These are phyloP conservation scores for Zhengitettix transpicula DNA, from an alignment of 2,888 invertebrate genomes.

Conservation along the genomic window DNA sequence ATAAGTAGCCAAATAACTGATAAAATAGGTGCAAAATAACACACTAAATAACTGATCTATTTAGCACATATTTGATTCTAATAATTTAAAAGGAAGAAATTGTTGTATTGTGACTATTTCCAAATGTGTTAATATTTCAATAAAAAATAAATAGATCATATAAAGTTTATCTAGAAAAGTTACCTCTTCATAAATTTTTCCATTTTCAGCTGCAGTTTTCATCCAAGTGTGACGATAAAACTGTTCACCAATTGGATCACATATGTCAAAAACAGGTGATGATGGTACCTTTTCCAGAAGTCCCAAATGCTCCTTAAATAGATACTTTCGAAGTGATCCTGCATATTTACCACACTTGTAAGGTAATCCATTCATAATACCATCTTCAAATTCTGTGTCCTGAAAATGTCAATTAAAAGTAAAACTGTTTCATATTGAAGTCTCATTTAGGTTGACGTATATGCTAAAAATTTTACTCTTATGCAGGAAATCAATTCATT, in stretches of 20 bases:
- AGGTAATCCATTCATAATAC: slow-evolving; percentile 63
- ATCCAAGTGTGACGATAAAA: slow-evolving; percentile 82
- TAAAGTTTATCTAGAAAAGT: no score
- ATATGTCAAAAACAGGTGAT: slow-evolving; percentile 35
- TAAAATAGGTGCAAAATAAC: no score
- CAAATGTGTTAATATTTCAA: no score
- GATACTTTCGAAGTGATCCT: slow-evolving; percentile 61
- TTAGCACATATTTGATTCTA: no score
- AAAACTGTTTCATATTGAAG: neutral
- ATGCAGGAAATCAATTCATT: neutral
- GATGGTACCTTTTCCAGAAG: slow-evolving; percentile 32
- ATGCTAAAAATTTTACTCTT: no score
- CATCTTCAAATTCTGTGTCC: slow-evolving; percentile 67
- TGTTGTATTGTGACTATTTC: no score
- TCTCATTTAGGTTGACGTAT: neutral
- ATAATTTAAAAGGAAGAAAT: no score
- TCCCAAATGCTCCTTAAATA: slow-evolving; percentile 89
- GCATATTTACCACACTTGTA: slow-evolving; percentile 78
- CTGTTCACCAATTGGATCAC: slow-evolving; percentile 60
- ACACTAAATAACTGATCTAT: no score
- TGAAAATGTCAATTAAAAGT: slow-evolving; percentile 19
- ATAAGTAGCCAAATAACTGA: no score
- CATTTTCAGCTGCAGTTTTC: slow-evolving; percentile 62
- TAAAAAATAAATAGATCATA: no score
- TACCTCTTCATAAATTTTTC: slow-evolving; percentile 74